These are phyloP conservation scores for Cancer borealis DNA, from an alignment of 2,888 invertebrate genomes.

Conservation along the genomic window DNA sequence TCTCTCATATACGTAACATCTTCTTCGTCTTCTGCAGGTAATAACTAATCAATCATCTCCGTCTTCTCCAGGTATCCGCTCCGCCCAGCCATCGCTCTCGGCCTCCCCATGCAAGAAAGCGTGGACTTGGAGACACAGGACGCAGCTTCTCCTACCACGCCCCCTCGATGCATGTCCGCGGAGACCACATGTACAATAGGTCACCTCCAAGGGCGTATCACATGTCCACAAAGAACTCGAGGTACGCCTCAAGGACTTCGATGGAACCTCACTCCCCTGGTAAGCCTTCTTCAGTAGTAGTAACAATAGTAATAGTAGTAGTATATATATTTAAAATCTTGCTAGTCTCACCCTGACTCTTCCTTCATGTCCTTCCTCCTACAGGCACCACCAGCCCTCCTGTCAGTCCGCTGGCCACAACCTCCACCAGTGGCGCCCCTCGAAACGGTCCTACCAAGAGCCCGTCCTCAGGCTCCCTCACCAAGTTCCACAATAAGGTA, in stretches of 20 bases:
- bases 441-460: constrained; percentile 58
- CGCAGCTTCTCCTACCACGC: constrained; percentile 73
- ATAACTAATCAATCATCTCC: not conserved
- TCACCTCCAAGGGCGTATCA: constrained; percentile 71
- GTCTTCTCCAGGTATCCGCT: constrained; percentile 45
- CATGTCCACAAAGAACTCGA: constrained; percentile 71
- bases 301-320: not conserved
- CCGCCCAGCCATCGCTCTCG: constrained; percentile 60
- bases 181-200: constrained; percentile 54
- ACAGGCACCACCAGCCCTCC: constrained; percentile 68
- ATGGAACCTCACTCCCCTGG: constrained; percentile 68
- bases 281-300: constrained; percentile 42
- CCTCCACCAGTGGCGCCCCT: not conserved
- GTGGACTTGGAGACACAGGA: constrained; percentile 63
- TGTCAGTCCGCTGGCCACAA: constrained; percentile 55
- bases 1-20: not conserved
- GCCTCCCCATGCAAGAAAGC: constrained; percentile 36
- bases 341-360: not conserved
- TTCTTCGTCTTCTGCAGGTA: not conserved
- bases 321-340: not conserved
- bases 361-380: not conserved
- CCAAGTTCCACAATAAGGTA: constrained; percentile 75
- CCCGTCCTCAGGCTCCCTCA: constrained; percentile 68
- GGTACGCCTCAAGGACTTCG: constrained; percentile 70
- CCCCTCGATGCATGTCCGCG: constrained; percentile 50